A percentile compares a stretch with the other conserved stretches of the same genome.
phyloP scores from a whole-genome alignment of 2,888 invertebrate genomes.

The Sussaba pulchella region DNA sequence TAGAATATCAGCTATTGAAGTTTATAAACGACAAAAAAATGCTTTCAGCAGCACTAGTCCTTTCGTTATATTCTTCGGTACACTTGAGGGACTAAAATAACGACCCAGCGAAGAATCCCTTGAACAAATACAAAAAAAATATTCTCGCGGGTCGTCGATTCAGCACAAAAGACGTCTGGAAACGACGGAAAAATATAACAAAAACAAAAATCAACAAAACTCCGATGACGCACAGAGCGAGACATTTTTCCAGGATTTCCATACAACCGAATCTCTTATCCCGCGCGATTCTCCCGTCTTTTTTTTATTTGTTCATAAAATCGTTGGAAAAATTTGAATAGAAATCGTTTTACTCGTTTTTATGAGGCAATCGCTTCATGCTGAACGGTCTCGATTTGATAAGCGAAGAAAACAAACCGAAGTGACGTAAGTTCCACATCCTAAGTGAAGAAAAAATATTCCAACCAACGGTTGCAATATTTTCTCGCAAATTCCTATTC shows the following conservation, averaged over 20 bases:
- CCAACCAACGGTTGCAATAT: neutral
- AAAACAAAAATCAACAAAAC: constrained; percentile 1
- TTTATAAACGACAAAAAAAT: no score
- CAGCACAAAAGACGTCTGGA: neutral
- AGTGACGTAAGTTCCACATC: neutral
- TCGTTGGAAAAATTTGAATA: constrained; percentile 58
- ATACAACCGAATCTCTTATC: constrained; percentile 23
- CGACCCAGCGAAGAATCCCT: neutral
- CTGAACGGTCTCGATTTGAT: constrained; percentile 38
- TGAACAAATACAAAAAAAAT: neutral
- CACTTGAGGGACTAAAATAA: no score
- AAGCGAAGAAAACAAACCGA: constrained; percentile 1
- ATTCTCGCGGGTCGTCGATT: neutral
- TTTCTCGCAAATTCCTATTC: neutral
- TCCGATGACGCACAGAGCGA: neutral
- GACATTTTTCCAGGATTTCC: constrained; percentile 18
- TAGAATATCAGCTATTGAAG: no score
- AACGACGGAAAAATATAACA: neutral
- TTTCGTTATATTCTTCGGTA: no score
- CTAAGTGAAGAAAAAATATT: neutral
- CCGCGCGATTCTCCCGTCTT: constrained; percentile 8
- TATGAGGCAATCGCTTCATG: constrained; percentile 12
- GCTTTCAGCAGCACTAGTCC: no score
- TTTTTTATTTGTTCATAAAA: constrained; percentile 29
- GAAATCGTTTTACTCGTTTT: constrained; percentile 41